Percentiles rank a stretch among this genome's conserved stretches.
phyloP scores from a whole-genome alignment of 2,888 invertebrate genomes.

The Acanthoscelides obtectus region DNA sequence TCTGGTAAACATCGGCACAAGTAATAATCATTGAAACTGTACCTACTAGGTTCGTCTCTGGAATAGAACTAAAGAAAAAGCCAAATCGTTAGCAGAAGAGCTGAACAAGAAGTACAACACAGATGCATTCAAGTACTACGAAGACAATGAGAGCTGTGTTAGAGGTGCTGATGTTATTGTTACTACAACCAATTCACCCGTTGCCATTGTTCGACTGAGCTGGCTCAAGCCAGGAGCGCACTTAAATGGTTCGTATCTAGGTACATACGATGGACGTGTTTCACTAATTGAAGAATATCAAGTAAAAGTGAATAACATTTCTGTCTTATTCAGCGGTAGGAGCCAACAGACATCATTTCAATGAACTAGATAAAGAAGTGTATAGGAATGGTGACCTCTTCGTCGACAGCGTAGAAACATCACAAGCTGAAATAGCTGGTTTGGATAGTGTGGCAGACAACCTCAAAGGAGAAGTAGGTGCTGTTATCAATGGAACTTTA shows the following conservation, averaged over 20 bases:
- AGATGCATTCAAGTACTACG: slow-evolving; percentile 24
- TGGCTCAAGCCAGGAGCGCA: slow-evolving; percentile 56
- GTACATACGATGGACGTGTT: too few relatives aligned
- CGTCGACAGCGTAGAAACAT: slow-evolving; percentile 53
- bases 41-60: slow-evolving; percentile 55
- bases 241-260: slow-evolving; percentile 55
- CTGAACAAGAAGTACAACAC: slow-evolving; percentile 31
- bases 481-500: slow-evolving; percentile 46
- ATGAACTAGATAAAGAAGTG: slow-evolving; percentile 52
- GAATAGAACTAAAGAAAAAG: slow-evolving; percentile 49
- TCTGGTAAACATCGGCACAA: too few relatives aligned
- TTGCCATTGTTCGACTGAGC: slow-evolving; percentile 50
- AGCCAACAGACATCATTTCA: slow-evolving; percentile 49
- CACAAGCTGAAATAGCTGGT: slow-evolving; percentile 51
- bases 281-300: too few relatives aligned
- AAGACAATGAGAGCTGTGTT: slow-evolving; percentile 49
- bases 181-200: slow-evolving; percentile 51
- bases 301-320: too few relatives aligned
- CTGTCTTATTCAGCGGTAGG: slow-evolving; percentile 53
- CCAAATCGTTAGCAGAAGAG: slow-evolving; percentile 38
- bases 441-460: slow-evolving; percentile 46
- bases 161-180: slow-evolving; percentile 58
- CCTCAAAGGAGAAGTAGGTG: slow-evolving; percentile 56
- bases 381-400: slow-evolving; percentile 52
- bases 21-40: too few relatives aligned